phyloP scores from a whole-genome alignment of 1,140 invertebrate species.

The Anastatus disparis region DNA sequence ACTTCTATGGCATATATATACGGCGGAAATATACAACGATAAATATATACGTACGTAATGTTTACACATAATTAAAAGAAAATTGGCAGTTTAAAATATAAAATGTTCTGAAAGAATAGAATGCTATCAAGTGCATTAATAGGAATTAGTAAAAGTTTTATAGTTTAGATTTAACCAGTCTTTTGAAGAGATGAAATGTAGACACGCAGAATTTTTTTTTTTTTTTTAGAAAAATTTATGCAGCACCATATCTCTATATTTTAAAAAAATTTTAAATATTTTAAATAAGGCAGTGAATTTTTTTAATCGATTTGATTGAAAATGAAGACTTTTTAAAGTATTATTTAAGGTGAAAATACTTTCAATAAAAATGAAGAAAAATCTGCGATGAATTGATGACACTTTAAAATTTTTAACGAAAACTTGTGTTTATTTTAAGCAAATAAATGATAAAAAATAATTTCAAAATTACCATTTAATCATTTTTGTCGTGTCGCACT shows the following conservation, averaged over 20 bases:
- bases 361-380: too few species aligned
- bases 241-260: conserved; percentile 10
- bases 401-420: too few species aligned
- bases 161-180: conserved; percentile 16
- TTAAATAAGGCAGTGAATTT: conserved; percentile 20
- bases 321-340: background rate
- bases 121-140: conserved; percentile 32
- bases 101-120: background rate
- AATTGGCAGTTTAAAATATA: conserved; percentile 56
- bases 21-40: conserved; percentile 29
- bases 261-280: conserved; percentile 4
- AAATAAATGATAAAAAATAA: too few species aligned
- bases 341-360: background rate
- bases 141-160: conserved; percentile 22
- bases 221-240: conserved; percentile 9
- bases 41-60: background rate
- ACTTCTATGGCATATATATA: conserved; percentile 33
- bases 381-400: too few species aligned
- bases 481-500: conserved; percentile 21
- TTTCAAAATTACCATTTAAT: background rate
- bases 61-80: conserved; percentile 47
- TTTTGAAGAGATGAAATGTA: conserved; percentile 30
- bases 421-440: too few species aligned
- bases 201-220: background rate
- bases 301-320: background rate